phyloP scores from a whole-genome alignment of 2,797 vertebrate genomes.

The Taeniopygia guttata region DNA sequence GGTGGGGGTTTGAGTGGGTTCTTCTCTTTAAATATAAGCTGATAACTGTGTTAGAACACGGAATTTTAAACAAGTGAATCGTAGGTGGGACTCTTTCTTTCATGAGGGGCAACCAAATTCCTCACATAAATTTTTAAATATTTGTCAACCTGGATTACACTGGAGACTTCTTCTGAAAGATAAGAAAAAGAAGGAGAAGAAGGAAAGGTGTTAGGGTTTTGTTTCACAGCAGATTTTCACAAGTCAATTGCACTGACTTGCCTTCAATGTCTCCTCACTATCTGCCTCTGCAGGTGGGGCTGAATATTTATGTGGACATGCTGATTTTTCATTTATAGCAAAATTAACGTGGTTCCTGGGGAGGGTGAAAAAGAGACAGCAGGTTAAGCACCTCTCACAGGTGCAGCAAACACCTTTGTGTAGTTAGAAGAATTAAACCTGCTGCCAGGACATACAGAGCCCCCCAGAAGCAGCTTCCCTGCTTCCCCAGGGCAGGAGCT shows the following conservation, averaged over 20 bases:
- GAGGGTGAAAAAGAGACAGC: neutral
- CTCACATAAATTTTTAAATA: neutral
- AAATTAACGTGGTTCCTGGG: neutral
- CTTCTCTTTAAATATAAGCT: neutral
- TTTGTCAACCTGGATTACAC: neutral
- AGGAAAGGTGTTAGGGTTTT: neutral
- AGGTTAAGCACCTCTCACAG: neutral
- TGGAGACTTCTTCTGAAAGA: neutral
- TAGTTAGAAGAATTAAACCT: neutral
- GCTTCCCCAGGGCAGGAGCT: neutral
- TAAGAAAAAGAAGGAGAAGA: neutral
- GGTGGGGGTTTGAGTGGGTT: neutral
- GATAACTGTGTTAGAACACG: neutral
- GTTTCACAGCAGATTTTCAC: neutral
- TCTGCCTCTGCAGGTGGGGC: neutral
- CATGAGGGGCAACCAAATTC: neutral
- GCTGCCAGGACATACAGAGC: neutral
- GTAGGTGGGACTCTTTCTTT: neutral
- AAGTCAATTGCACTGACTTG: accelerated
- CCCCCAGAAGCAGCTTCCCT: neutral
- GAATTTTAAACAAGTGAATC: neutral
- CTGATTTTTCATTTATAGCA: neutral
- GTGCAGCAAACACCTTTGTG: neutral
- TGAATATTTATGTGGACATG: neutral
- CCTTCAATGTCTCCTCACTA: neutral